Evolutionary conservation across 2,113 vertebrate species (phyloP).

Genomic region (Plotosus lineatus): DNA sequence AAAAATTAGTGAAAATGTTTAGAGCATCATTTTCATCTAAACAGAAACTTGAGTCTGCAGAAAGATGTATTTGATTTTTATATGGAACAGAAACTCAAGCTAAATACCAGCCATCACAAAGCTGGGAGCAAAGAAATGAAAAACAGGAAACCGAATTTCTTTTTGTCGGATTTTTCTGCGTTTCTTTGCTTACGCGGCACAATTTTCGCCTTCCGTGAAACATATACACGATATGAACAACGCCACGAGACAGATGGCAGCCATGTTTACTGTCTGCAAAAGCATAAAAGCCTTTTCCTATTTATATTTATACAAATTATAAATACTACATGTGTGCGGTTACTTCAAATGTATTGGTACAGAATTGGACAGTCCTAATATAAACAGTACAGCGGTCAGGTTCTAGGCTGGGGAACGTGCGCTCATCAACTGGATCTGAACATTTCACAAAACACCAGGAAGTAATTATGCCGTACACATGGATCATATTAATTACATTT

Average conservation of each 20-base stretch:
- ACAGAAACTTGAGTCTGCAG: too few relatives aligned
- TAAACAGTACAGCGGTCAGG: neutral
- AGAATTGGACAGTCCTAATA: neutral
- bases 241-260: neutral
- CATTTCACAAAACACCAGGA: conserved; percentile 30
- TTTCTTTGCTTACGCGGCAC: neutral
- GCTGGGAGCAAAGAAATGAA: neutral
- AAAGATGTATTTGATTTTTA: neutral
- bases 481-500: conserved; percentile 28
- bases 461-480: conserved; percentile 33
- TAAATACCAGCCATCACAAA: neutral
- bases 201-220: neutral
- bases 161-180: rapidly evolving
- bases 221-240: neutral
- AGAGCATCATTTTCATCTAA: too few relatives aligned
- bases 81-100: neutral
- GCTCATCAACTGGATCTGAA: neutral
- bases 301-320: neutral
- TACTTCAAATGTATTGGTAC: neutral
- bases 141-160: neutral
- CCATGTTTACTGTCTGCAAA: neutral
- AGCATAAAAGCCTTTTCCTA: neutral
- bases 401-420: neutral
- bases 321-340: neutral
- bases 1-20: too few relatives aligned